Percentiles rank a stretch among this genome's conserved stretches.
phyloP scores from a whole-genome alignment of 1,140 invertebrate species.

The Solenopsis invicta region DNA sequence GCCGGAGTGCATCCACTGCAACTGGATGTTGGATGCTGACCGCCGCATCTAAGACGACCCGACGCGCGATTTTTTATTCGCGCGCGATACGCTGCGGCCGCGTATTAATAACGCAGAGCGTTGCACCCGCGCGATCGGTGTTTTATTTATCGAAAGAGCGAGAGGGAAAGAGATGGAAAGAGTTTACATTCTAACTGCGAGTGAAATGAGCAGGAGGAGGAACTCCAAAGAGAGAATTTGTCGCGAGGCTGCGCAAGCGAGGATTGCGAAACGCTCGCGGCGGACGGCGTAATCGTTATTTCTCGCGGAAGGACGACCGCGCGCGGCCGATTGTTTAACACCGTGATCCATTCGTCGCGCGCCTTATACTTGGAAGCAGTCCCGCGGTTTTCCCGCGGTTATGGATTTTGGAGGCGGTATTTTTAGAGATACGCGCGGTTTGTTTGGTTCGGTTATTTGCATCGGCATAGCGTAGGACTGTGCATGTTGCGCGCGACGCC shows the following conservation, averaged over 20 bases:
- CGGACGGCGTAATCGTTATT: conserved; percentile 50
- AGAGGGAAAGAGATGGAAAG: neutral
- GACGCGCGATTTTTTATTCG: conserved; percentile 28
- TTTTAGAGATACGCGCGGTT: conserved; percentile 72
- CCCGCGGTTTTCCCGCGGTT: conserved; percentile 21
- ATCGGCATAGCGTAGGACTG: conserved; percentile 62
- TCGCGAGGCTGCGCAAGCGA: neutral
- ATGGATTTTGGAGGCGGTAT: conserved; percentile 58
- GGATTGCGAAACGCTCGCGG: neutral
- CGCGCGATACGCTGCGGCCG: neutral
- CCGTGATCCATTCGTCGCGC: neutral
- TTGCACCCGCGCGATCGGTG: neutral
- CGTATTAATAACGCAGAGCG: conserved; percentile 23
- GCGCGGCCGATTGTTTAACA: neutral
- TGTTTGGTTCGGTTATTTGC: conserved; percentile 78
- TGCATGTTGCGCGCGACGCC: conserved; percentile 31
- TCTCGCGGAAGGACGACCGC: neutral
- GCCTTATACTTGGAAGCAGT: neutral
- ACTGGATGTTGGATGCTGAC: neutral
- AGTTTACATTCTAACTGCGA: neutral
- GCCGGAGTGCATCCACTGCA: neutral
- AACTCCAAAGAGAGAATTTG: neutral
- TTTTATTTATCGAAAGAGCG: conserved; percentile 21
- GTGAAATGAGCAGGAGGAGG: neutral
- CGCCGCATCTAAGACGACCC: neutral